Evolutionary conservation across 2,113 vertebrate genomes (phyloP).

Genomic region (Trogon surrucura): DNA sequence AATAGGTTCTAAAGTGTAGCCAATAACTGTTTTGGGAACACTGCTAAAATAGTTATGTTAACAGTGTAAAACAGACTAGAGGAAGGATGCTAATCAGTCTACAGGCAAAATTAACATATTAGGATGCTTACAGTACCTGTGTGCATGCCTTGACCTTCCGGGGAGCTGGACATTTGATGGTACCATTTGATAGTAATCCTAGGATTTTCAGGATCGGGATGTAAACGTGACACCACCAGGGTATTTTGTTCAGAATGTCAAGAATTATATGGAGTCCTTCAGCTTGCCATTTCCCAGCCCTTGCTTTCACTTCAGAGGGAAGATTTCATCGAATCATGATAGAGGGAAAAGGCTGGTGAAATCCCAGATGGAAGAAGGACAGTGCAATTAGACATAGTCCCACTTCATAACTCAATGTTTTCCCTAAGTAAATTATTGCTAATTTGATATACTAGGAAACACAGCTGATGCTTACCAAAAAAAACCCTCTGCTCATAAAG

Average conservation of each 20-base stretch:
- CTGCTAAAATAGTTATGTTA: background rate
- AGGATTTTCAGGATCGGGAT: background rate
- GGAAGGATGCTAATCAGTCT: background rate
- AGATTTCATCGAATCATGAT: background rate
- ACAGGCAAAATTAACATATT: background rate
- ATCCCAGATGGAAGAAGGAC: constrained; percentile 17
- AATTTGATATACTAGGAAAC: constrained; percentile 1
- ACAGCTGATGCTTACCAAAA: background rate
- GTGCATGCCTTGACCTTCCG: background rate
- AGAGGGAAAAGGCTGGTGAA: background rate
- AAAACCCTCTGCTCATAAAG: background rate
- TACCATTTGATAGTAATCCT: background rate
- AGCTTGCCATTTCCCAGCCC: background rate
- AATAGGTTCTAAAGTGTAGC: background rate
- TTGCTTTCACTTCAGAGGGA: background rate
- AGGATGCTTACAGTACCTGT: background rate
- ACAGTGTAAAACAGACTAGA: background rate
- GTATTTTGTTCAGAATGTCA: background rate
- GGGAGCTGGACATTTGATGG: background rate
- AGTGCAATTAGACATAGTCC: background rate
- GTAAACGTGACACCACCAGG: background rate
- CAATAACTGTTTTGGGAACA: background rate
- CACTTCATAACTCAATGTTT: background rate
- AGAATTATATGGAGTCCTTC: background rate
- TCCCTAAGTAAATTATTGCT: background rate